Conservation (phyloP, 37 sponge, comb jelly and placozoan genomes). For the Hormiphora californensis region DNA sequence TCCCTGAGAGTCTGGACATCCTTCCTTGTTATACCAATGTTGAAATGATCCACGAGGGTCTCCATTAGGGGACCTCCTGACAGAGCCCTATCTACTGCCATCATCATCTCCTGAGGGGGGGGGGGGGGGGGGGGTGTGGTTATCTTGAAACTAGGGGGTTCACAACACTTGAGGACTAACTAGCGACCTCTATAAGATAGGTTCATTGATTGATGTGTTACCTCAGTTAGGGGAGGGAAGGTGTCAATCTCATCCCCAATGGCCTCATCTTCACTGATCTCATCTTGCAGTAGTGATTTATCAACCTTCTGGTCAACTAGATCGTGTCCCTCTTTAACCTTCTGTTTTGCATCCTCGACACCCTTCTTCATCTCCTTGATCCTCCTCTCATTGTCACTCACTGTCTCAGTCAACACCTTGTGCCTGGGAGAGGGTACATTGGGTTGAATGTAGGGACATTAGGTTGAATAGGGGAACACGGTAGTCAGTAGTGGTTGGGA, state of each 20-base stretch:
- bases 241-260: slow-evolving; percentile 36
- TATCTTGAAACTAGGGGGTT: too few species aligned
- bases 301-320: background rate
- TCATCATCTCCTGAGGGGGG: too few species aligned
- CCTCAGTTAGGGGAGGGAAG: slow-evolving; percentile 46
- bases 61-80: slow-evolving; percentile 8
- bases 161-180: too few species aligned
- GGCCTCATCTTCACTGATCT: slow-evolving; percentile 27
- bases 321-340: slow-evolving; percentile 20
- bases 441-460: too few species aligned
- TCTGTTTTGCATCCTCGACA: slow-evolving; percentile 6
- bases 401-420: slow-evolving; percentile 29
- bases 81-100: slow-evolving; percentile 11
- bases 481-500: too few species aligned
- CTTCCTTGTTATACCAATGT: slow-evolving; percentile 59
- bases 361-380: slow-evolving; percentile 12
- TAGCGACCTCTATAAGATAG: too few species aligned
- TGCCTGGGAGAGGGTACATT: slow-evolving; percentile 38
- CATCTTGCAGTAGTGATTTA: slow-evolving; percentile 10
- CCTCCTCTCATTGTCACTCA: slow-evolving; percentile 10
- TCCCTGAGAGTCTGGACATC: slow-evolving; percentile 70
- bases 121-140: too few species aligned
- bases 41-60: slow-evolving; percentile 54
- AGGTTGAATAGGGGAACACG: too few species aligned
- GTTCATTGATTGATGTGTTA: too few species aligned